Percentiles rank a stretch among this genome's conserved stretches.
Conservation (phyloP, 2,113 vertebrate genomes). For the Peucedramus taeniatus region DNA sequence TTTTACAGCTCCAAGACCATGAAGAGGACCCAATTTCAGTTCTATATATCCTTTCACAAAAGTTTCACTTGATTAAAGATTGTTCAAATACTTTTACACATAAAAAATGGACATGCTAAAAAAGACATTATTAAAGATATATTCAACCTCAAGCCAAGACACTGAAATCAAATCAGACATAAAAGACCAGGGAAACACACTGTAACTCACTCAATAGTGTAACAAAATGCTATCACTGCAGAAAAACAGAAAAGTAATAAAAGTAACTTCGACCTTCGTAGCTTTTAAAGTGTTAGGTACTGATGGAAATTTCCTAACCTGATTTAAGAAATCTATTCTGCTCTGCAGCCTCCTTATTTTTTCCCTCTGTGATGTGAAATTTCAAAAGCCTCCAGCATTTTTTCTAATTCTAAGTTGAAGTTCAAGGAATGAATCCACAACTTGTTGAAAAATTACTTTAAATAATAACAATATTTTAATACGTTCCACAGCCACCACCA, state of each 20-base stretch:
- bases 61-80: neutral
- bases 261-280: neutral
- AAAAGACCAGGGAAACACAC: neutral
- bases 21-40: neutral
- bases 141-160: neutral
- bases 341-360: neutral
- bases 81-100: neutral
- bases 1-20: neutral
- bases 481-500: neutral
- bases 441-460: neutral
- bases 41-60: neutral
- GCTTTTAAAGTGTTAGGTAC: neutral
- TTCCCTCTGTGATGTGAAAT: neutral
- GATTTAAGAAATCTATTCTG: conserved; percentile 7
- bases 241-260: conserved; percentile 14
- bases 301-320: conserved; percentile 22
- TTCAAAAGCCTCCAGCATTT: neutral
- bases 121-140: neutral
- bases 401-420: neutral
- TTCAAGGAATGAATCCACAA: neutral
- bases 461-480: neutral
- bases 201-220: neutral
- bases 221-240: conserved; percentile 23
- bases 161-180: neutral
- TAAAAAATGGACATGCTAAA: neutral